These are phyloP conservation scores for Nephrotoma flavescens DNA, from an alignment of 2,888 invertebrate genomes.

Conservation along the genomic window DNA sequence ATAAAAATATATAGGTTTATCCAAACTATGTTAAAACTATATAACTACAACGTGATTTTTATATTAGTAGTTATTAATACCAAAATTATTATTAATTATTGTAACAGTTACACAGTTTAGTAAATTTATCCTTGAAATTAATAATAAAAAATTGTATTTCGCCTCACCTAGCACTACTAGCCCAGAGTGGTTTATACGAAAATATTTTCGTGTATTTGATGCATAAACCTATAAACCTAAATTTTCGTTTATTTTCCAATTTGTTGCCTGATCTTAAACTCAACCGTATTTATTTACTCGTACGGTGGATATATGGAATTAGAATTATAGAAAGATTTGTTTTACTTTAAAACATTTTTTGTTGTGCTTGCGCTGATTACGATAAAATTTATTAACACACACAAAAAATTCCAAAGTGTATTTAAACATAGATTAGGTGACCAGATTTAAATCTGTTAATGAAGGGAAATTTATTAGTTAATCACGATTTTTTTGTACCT, in stretches of 20 bases:
- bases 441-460: not conserved
- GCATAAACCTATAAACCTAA: not conserved
- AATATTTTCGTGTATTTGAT: not conserved
- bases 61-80: not conserved
- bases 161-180: not conserved
- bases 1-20: not conserved
- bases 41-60: not conserved
- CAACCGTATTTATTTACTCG: not conserved
- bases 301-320: not conserved
- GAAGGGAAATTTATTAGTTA: not conserved
- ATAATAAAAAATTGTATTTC: not conserved
- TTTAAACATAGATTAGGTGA: not conserved
- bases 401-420: not conserved
- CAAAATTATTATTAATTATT: not conserved
- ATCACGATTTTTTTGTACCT: too few relatives aligned
- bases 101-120: not conserved
- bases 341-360: not conserved
- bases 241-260: not conserved
- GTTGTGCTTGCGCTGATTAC: not conserved
- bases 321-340: not conserved
- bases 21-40: not conserved
- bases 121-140: not conserved
- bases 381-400: not conserved
- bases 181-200: not conserved
- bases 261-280: not conserved